Conservation (phyloP, 2,888 invertebrate genomes). For the Lycaena phlaeas region DNA sequence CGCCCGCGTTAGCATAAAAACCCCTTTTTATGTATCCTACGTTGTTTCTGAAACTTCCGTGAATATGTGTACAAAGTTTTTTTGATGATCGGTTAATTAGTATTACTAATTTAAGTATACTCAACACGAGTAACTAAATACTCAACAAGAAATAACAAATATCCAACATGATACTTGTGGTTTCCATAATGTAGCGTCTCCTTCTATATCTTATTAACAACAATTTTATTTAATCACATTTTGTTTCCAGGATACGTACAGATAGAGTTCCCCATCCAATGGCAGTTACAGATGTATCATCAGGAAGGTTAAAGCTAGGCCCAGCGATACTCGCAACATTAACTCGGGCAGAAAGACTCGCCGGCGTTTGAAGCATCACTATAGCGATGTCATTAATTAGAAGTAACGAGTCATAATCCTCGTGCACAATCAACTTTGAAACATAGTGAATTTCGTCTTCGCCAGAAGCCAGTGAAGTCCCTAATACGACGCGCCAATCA, state of each 20-base stretch:
- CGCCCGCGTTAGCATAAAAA: no score
- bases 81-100: no score
- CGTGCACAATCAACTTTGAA: conserved; percentile 18
- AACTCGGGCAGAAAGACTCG: conserved; percentile 17
- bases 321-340: conserved; percentile 29
- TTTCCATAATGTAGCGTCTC: no score
- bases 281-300: conserved; percentile 22
- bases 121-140: no score
- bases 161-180: no score
- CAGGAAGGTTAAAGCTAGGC: conserved; percentile 23
- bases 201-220: neutral
- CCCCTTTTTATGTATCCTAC: no score
- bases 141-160: no score
- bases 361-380: conserved; percentile 20
- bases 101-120: no score
- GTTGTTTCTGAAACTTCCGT: no score
- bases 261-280: conserved; percentile 35
- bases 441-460: conserved; percentile 22
- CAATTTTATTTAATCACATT: no score
- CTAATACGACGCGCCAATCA: conserved; percentile 34
- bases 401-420: conserved; percentile 14
- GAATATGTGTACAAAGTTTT: no score
- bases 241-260: conserved; percentile 22
- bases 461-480: conserved; percentile 13
- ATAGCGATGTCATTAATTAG: conserved; percentile 26